phyloP scores from a whole-genome alignment of 92 coral and sea anemone genomes.

The Palythoa grandis region DNA sequence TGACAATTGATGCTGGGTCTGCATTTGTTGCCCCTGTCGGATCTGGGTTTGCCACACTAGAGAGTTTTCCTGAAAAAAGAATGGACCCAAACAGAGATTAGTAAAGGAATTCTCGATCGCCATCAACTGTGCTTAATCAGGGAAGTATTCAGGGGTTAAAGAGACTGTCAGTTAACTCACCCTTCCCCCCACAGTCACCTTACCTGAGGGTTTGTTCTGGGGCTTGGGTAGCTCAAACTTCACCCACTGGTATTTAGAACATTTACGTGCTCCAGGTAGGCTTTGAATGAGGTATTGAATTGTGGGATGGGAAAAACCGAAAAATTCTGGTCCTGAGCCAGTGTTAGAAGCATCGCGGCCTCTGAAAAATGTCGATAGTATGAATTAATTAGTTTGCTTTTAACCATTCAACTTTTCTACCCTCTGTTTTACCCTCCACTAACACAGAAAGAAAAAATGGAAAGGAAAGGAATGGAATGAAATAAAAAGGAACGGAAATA shows the following conservation, averaged over 20 bases:
- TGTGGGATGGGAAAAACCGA: constrained; percentile 98
- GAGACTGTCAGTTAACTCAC: neutral
- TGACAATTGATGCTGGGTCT: neutral
- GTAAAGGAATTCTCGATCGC: neutral
- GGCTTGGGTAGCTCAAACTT: constrained; percentile 99
- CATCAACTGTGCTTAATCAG: neutral
- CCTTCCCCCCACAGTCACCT: neutral
- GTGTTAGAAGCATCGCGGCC: constrained; percentile 99
- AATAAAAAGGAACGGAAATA: neutral
- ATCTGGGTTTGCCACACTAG: constrained; percentile 57
- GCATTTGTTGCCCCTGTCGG: constrained; percentile 57
- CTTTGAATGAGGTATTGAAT: constrained; percentile 95
- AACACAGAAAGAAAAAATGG: neutral
- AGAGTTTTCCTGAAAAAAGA: constrained; percentile 41
- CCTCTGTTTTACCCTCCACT: no score
- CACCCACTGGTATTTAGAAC: constrained; percentile 98
- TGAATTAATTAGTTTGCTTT: no score
- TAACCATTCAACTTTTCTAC: no score
- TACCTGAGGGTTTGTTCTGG: constrained; percentile 81
- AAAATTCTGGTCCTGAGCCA: constrained; percentile 99
- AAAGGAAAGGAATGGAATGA: neutral
- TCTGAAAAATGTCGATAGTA: constrained; percentile 36
- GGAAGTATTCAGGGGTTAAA: neutral
- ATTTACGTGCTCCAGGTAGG: constrained; percentile 93
- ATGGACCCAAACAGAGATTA: neutral